Evolutionary conservation across 1,140 invertebrate species (phyloP).

Genomic region (Leptestheria dahalacensis): DNA sequence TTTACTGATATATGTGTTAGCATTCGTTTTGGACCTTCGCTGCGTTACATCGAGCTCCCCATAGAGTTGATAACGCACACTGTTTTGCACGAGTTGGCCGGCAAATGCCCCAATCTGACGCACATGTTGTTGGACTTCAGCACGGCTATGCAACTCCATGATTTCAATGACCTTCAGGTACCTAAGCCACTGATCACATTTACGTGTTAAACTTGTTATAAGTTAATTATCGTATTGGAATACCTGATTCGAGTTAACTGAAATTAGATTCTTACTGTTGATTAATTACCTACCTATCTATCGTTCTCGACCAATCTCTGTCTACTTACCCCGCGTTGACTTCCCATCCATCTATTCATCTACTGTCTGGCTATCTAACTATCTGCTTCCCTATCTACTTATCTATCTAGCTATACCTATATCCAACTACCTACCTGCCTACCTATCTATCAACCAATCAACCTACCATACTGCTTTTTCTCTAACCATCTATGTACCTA

Average conservation of each 20-base stretch:
- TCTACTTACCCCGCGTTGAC: background rate
- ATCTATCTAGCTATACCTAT: background rate
- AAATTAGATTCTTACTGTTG: no score
- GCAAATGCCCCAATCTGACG: constrained; percentile 94
- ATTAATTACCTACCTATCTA: background rate
- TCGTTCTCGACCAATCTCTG: background rate
- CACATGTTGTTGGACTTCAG: constrained; percentile 95
- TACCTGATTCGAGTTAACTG: background rate
- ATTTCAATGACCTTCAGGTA: constrained; percentile 92
- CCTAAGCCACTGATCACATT: background rate
- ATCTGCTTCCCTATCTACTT: no score
- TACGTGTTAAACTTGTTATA: background rate
- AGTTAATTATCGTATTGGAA: background rate
- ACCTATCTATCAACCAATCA: no score
- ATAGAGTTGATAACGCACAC: constrained; percentile 97
- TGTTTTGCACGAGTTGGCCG: constrained; percentile 89
- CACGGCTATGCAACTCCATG: constrained; percentile 96
- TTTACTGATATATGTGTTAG: constrained; percentile 31
- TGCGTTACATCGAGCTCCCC: constrained; percentile 89
- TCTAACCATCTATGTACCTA: no score
- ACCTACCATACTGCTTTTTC: no score
- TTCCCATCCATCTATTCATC: background rate
- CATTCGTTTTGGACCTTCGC: constrained; percentile 71
- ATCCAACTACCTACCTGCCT: no score
- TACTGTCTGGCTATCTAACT: no score